Percentiles rank a stretch among this genome's conserved stretches.
Evolutionary conservation across 2,797 vertebrate genomes (phyloP).

Genomic region (Microchirus variegatus): DNA sequence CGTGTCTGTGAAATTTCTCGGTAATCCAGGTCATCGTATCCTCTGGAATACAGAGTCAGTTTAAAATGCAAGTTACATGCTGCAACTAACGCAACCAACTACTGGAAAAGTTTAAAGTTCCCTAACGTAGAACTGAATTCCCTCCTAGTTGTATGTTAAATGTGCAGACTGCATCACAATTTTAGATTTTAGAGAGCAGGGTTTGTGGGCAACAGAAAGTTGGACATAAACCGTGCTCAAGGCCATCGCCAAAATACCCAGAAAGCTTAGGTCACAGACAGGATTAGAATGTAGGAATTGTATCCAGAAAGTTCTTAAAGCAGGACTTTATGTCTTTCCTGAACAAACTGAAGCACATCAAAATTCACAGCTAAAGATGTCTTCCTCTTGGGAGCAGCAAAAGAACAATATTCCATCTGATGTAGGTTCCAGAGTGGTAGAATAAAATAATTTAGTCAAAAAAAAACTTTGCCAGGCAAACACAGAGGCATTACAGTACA

Average conservation of each 20-base stretch:
- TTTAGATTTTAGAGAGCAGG: slow-evolving; percentile 26
- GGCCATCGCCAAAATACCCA: slow-evolving; percentile 52
- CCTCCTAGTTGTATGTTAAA: slow-evolving; percentile 18
- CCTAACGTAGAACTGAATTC: slow-evolving; percentile 6
- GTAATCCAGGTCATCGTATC: too few relatives aligned
- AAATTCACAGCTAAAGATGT: slow-evolving; percentile 38
- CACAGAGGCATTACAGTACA: not conserved
- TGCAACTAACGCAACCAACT: slow-evolving; percentile 3
- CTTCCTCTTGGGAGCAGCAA: slow-evolving; percentile 15
- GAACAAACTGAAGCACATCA: slow-evolving; percentile 36
- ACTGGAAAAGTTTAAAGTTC: too few relatives aligned
- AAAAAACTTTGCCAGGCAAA: slow-evolving; percentile 7
- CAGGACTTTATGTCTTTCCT: slow-evolving; percentile 34
- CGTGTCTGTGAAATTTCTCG: not conserved
- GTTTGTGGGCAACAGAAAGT: slow-evolving; percentile 36
- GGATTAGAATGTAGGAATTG: slow-evolving; percentile 53
- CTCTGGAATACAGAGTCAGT: too few relatives aligned
- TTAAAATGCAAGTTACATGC: too few relatives aligned
- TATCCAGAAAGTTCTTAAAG: slow-evolving; percentile 37
- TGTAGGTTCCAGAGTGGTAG: slow-evolving; percentile 5
- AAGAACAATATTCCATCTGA: slow-evolving; percentile 4
- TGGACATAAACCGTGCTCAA: slow-evolving; percentile 47
- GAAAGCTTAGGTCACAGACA: slow-evolving; percentile 47
- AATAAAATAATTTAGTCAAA: slow-evolving; percentile 10
- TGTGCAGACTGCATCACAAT: slow-evolving; percentile 19